A percentile compares a stretch with the other conserved stretches of the same genome.
phyloP scores from a whole-genome alignment of 2,113 vertebrate genomes.

The Hydrolagus affinis region DNA sequence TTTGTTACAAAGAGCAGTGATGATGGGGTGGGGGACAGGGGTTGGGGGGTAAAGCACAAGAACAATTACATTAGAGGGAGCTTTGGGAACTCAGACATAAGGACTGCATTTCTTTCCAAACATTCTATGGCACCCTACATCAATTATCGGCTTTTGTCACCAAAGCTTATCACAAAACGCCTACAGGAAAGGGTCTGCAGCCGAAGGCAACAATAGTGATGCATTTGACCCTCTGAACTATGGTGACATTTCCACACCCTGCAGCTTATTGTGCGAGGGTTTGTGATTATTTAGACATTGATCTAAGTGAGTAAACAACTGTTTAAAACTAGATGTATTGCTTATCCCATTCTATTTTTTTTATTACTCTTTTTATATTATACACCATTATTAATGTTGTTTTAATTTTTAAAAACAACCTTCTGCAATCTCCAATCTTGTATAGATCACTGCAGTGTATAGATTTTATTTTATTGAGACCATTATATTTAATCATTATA shows the following conservation, averaged over 20 bases:
- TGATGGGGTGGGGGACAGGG: too few species aligned
- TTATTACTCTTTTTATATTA: not conserved
- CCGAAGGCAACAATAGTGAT: constrained; percentile 75
- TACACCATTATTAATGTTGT: too few species aligned
- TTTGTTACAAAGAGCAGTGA: constrained; percentile 59
- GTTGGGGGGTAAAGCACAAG: constrained; percentile 47
- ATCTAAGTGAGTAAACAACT: constrained; percentile 56
- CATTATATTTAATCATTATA: too few species aligned
- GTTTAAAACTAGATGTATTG: not conserved
- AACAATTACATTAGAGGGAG: constrained; percentile 55
- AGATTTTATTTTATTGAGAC: too few species aligned
- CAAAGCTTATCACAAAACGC: constrained; percentile 76
- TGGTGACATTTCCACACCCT: constrained; percentile 80
- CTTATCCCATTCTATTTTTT: not conserved
- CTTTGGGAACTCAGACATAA: constrained; percentile 55
- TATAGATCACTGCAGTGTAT: not conserved
- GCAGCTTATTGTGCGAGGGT: constrained; percentile 39
- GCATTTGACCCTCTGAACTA: constrained; percentile 68
- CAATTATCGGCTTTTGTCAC: constrained; percentile 85
- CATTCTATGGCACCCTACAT: constrained; percentile 64
- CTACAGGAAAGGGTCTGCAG: constrained; percentile 75
- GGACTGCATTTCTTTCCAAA: constrained; percentile 62
- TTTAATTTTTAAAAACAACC: not conserved
- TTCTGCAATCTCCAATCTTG: too few species aligned
- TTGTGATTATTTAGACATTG: constrained; percentile 34